Conservation (phyloP, 2,797 vertebrate genomes). For the Gobionotothen gibberifrons region DNA sequence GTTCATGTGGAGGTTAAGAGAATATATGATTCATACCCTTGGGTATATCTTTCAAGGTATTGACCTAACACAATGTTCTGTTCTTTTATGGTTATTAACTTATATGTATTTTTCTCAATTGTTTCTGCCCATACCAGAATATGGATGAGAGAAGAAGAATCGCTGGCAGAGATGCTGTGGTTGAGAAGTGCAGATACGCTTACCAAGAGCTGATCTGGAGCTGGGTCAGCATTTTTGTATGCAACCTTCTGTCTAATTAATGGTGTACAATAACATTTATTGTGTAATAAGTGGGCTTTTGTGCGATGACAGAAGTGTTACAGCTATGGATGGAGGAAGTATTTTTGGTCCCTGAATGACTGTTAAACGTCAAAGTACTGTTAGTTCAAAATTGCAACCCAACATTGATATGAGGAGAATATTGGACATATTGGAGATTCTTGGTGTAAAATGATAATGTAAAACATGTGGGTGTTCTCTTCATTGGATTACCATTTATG, state of each 20-base stretch:
- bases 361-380: background rate
- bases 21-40: background rate
- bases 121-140: background rate
- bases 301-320: background rate
- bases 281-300: background rate
- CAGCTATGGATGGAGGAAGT: background rate
- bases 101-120: background rate
- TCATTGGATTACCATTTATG: background rate
- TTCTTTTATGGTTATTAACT: background rate
- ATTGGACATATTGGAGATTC: no score
- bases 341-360: background rate
- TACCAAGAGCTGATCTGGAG: background rate
- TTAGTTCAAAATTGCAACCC: no score
- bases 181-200: background rate
- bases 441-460: background rate
- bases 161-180: background rate
- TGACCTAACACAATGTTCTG: background rate
- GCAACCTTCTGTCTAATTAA: constrained; percentile 2
- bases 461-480: background rate
- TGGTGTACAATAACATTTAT: constrained; percentile 1
- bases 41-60: background rate
- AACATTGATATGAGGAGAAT: no score
- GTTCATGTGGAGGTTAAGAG: background rate
- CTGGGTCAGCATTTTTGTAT: background rate
- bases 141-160: background rate